Base-by-base conservation (phyloP, 1,140 invertebrate species). In the Papilio aristodemus region DNA sequence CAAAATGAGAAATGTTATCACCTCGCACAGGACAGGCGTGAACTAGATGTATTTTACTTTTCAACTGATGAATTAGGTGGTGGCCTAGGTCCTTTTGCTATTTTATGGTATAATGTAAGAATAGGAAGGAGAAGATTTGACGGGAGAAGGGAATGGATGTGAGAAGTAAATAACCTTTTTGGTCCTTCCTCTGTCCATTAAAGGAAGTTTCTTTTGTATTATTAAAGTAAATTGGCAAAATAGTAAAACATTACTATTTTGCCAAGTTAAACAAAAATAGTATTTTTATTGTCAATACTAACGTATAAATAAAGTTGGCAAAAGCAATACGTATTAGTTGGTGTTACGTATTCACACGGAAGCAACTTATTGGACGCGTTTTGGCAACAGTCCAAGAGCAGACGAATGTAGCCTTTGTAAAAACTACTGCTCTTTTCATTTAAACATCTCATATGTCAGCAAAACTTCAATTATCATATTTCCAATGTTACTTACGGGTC, bases 351-450 rank as follows among this genome's bases (percentile, higher is more conserved):
- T 27, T 57, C 50, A 10, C 50, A 27, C 25, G 22, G 50, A 25
- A 57, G 19, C 9, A 7, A 57, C 9, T 57, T 57, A 59, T 59
- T 59, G 27, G 57, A 59, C 36, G 57, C 27, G 13, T 59, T 59
- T n/a, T 59, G 57, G 57, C 57, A 2, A 10, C 27, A 59, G 25
- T 59, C 57, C 57, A 59, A 59, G 11, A 25, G 8, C 57, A n/a
- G 57, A 36, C 7, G 43, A 17, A 10, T 27, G 27, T 59, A 27
- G 13, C 13, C 27, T 36, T 32, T 32, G n/a, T n/a, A 58, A 59
- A 17, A 32, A 36, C 17, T 57, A 57, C 10, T 57, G 9, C 22
- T 36, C 57, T 27, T 59, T 59, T 36, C 27, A 32, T 59, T 59
- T 59, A 32, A 25, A 6, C 27, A 13, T 13, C 25, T 14, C 22